phyloP scores from a whole-genome alignment of 2,113 vertebrate species.

The Dipodomys merriami region DNA sequence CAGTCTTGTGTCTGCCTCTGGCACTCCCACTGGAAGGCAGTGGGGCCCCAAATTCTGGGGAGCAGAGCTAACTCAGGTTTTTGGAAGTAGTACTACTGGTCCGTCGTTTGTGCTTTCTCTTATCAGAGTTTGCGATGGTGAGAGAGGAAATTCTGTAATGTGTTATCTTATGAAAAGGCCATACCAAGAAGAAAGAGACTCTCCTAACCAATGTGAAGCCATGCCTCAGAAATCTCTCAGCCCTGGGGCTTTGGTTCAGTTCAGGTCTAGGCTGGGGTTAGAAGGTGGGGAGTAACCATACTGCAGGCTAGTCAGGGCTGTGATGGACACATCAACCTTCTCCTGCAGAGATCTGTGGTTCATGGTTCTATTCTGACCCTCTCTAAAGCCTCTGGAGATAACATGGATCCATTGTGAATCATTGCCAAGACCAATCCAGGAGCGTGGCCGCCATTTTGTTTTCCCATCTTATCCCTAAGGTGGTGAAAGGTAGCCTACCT shows the following conservation, averaged over 20 bases:
- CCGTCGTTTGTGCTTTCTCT: no score
- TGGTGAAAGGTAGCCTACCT: not conserved
- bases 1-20: not conserved
- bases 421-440: not conserved
- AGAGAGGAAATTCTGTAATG: not conserved
- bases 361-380: not conserved
- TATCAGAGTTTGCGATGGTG: no score
- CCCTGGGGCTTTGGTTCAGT: not conserved
- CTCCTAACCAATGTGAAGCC: not conserved
- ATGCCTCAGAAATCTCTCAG: not conserved
- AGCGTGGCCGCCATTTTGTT: not conserved
- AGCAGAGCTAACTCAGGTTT: not conserved
- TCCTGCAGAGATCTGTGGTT: not conserved
- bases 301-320: not conserved
- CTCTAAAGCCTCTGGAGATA: not conserved
- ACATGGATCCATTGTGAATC: not conserved
- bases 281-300: not conserved
- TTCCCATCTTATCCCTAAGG: not conserved
- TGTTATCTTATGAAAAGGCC: not conserved
- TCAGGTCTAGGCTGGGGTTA: not conserved
- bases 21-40: not conserved
- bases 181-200: not conserved
- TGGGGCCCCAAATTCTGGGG: no score
- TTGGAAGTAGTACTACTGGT: not conserved
- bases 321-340: accelerated